A percentile compares a stretch with the other conserved stretches of the same genome.
These are phyloP conservation scores for Harmothoe impar DNA, from an alignment of 2,888 invertebrate species.

Conservation along the genomic window DNA sequence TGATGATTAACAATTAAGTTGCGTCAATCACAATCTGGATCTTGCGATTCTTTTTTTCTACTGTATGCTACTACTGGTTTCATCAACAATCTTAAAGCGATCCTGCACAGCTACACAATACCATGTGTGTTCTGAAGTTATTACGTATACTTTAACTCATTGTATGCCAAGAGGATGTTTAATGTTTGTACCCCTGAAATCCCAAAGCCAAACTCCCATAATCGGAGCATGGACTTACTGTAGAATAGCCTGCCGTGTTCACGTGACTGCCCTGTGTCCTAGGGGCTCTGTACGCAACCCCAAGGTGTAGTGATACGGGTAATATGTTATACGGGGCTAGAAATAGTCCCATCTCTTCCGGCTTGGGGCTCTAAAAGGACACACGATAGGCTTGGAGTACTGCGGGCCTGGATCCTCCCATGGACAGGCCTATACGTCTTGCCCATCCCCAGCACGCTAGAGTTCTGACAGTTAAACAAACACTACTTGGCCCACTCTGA, in stretches of 20 bases:
- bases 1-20: too few relatives aligned
- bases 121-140: too few relatives aligned
- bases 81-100: too few relatives aligned
- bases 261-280: neutral
- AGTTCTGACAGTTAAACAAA: slow-evolving; percentile 41
- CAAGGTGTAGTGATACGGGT: neutral
- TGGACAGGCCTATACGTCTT: neutral
- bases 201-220: too few relatives aligned
- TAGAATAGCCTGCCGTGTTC: neutral
- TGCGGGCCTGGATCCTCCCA: neutral
- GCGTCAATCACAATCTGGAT: too few relatives aligned
- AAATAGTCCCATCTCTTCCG: slow-evolving; percentile 4
- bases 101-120: too few relatives aligned
- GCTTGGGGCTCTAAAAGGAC: neutral
- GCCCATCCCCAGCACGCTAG: neutral
- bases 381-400: neutral
- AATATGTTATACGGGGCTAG: neutral
- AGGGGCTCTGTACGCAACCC: neutral
- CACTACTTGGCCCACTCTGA: neutral
- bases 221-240: neutral
- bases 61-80: too few relatives aligned
- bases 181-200: too few relatives aligned
- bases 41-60: too few relatives aligned
- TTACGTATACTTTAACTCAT: too few relatives aligned
- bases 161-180: too few relatives aligned